Percentiles rank a stretch among this genome's conserved stretches.
Conservation (phyloP, 2,797 vertebrate species). For the Spheniscus humboldti region DNA sequence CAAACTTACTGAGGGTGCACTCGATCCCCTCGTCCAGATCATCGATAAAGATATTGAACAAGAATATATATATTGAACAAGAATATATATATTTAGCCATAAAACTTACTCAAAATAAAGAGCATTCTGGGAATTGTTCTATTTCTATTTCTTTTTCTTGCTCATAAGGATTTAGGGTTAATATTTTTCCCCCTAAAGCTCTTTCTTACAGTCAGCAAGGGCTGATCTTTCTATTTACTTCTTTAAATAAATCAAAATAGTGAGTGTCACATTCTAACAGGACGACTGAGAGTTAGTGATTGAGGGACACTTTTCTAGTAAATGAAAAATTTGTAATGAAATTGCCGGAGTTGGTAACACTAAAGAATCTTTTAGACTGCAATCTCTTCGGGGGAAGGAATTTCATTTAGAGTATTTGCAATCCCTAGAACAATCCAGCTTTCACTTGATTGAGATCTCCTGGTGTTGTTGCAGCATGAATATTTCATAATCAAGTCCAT, state of each 20-base stretch:
- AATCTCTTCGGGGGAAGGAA: neutral
- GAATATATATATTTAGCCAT: neutral
- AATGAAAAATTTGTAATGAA: neutral
- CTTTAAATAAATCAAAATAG: neutral
- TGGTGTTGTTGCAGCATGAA: neutral
- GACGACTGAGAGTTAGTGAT: neutral
- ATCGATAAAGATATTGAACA: no score
- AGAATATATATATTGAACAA: no score
- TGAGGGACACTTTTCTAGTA: neutral
- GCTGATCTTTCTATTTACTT: neutral
- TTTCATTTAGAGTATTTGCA: neutral
- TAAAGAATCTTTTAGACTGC: neutral
- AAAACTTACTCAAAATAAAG: neutral
- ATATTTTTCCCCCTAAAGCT: neutral
- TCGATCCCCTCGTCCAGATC: no score
- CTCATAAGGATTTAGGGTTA: neutral
- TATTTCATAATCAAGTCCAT: neutral
- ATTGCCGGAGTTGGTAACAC: neutral
- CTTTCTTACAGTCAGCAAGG: neutral
- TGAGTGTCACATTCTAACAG: neutral
- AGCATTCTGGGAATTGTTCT: neutral
- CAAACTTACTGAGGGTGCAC: no score
- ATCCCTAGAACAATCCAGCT: neutral
- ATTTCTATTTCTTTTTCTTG: neutral
- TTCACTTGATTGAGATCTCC: neutral